Base-by-base conservation (phyloP, 2,888 invertebrate genomes). In the Ormyrus pomaceus region DNA sequence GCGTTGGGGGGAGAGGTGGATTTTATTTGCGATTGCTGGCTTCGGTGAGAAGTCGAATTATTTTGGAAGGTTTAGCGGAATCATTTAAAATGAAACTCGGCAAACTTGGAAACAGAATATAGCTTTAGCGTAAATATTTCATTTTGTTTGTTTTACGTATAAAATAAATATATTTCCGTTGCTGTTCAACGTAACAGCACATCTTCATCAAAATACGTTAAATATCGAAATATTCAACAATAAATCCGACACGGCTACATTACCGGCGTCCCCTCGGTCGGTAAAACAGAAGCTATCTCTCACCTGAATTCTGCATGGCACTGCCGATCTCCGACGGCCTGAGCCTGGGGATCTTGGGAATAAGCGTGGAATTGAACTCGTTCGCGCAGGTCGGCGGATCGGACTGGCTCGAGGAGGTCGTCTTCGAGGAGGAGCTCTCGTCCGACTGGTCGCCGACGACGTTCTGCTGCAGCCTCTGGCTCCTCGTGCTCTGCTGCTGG, bases 311-410 rank as follows among this genome's bases (percentile, higher is more conserved):
- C 56, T 88, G 88, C 66, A 93, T 91, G 71, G 92, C 93, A 86
- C 91, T 93, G 13, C 91, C 91, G 82, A 93, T 93, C 88, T 94
- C 94, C 85, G 91, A 93, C 0, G 93, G 92, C 82, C 93, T 92
- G 61, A 94, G 89, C 86, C 94, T 92, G 45, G 94, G 93, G 50
- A 95, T 89, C 88, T 94, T 94, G 3, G 94, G 94, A 84, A 94
- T 94, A 59, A 94, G 92, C 61, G 87, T 85, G 51, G 87, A 83
- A 50, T 83, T 86, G 45, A 88, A 83, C 56, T 87, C 19, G 5
- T n/a, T 10, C 10, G 55, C n/a, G 53, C 48, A 5, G 8, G 79
- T 69, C 53, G 83, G 70, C 74, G 83, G 84, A 48, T 83, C 82
- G 66, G 85, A 81, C 13, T 82, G 77, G 58, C 71, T 79, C 78